Conservation (phyloP, 2,113 vertebrate species). For the Toxostoma redivivum region DNA sequence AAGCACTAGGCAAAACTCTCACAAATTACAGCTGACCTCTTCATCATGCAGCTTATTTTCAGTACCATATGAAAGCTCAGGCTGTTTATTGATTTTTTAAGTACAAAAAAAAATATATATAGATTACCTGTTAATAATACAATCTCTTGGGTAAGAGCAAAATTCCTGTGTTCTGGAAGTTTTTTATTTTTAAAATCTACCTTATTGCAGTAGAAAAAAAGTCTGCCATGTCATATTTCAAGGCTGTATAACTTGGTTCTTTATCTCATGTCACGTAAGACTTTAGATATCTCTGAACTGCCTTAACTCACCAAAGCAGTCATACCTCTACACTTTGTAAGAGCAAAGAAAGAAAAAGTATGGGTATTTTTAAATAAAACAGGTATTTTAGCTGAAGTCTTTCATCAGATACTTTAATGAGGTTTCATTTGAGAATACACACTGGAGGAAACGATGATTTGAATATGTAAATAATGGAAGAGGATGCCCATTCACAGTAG, state of each 20-base stretch:
- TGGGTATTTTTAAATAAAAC: background rate
- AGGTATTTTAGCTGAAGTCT: background rate
- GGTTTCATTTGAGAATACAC: background rate
- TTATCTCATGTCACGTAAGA: background rate
- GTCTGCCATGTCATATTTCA: background rate
- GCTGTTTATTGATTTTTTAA: background rate
- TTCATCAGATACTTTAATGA: background rate
- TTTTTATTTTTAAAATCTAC: background rate
- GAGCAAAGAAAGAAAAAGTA: background rate
- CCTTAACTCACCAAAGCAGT: background rate
- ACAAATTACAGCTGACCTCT: background rate
- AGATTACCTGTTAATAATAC: background rate
- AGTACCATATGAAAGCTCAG: background rate
- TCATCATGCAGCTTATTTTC: background rate
- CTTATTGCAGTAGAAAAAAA: background rate
- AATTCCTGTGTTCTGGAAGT: background rate
- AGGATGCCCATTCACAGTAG: background rate
- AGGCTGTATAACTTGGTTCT: background rate
- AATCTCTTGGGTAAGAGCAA: background rate
- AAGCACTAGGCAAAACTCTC: background rate
- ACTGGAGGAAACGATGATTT: background rate
- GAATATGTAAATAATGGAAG: background rate
- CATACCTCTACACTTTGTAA: background rate
- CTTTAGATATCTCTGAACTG: background rate
- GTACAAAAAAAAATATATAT: background rate